Evolutionary conservation across 2,888 invertebrate genomes (phyloP), one percentile per base, ranked within the genome.

Genomic region (Drosophila formosana): DNA sequence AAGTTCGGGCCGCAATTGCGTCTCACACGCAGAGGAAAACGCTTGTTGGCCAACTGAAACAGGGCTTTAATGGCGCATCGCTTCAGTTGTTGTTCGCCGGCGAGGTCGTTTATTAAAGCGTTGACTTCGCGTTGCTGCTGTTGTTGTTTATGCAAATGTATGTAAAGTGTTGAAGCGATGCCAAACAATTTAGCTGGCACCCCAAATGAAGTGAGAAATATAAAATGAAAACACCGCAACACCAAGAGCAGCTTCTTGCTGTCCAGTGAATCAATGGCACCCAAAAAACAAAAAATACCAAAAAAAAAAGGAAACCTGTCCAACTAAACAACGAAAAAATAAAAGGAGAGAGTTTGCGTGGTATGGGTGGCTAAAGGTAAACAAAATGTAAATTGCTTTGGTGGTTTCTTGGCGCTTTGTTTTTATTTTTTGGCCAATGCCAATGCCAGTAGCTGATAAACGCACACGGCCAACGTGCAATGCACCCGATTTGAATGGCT

Each of bases 181-280:
- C 73, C 67, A 68, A 70, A 82, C 72, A 72, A 71, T 82, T 70
- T 62, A 67, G 52, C 58, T 32, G 51, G 52, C 63, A 64, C 80
- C 73, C 69, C 60, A 88, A 82, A 88, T 82, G 79, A 82, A 82
- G 82, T 85, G 85, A 79, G 86, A 85, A 85, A 78, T 82, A 82
- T 85, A 85, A 82, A 81, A 82, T 88, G 71, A 81, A 88, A 78
- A 43, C 26, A 43, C 26, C 60, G 50, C 55, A 46, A 43, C 8
- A 26, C 37, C 23, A 50, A 46, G n/a, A 37, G n/a, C 50, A 41
- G 11, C 45, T 49, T 39, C 46, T 62, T 34, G 49, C 37, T 62
- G 46, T 65, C 47, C 64, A 63, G 47, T 75, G 55, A 67, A 50
- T 57, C 75, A 78, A 64, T 68, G 50, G 46, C 28, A 37, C 32